Evolutionary conservation across 2,888 invertebrate genomes (phyloP).

Genomic region (Amiota minor): DNA sequence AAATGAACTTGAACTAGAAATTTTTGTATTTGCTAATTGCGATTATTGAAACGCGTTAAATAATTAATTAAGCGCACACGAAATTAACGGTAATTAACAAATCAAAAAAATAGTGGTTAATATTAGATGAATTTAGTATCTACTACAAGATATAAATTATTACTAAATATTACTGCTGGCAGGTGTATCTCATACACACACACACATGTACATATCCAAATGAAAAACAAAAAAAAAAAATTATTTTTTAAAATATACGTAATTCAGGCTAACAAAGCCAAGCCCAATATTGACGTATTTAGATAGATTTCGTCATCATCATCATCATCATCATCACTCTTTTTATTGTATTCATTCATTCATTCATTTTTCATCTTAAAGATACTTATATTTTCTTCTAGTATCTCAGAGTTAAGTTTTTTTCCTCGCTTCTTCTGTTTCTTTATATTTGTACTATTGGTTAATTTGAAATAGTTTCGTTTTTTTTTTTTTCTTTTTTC

Average conservation of each 20-base stretch:
- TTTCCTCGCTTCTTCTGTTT: not conserved
- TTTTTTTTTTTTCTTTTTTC: too few relatives aligned
- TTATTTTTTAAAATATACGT: not conserved
- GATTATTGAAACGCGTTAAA: not conserved
- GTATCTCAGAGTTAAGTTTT: not conserved
- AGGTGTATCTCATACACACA: too few relatives aligned
- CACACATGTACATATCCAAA: too few relatives aligned
- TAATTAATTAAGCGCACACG: not conserved
- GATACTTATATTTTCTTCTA: not conserved
- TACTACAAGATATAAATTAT: too few relatives aligned
- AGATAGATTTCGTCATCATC: slow-evolving; percentile 10
- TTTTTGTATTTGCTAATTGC: not conserved
- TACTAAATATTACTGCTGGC: too few relatives aligned
- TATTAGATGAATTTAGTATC: too few relatives aligned
- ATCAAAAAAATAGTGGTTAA: not conserved
- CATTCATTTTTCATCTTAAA: not conserved
- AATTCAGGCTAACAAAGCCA: slow-evolving; percentile 13
- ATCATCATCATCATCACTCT: not conserved
- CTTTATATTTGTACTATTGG: not conserved
- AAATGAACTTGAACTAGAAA: slow-evolving; percentile 29
- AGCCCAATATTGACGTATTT: slow-evolving; percentile 9
- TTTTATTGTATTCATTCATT: slow-evolving; percentile 1
- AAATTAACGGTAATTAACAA: slow-evolving; percentile 23
- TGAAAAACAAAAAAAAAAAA: too few relatives aligned
- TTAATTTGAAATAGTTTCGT: too few relatives aligned